Base-by-base conservation (phyloP, 2,797 vertebrate species). In the Sciaenops ocellatus region DNA sequence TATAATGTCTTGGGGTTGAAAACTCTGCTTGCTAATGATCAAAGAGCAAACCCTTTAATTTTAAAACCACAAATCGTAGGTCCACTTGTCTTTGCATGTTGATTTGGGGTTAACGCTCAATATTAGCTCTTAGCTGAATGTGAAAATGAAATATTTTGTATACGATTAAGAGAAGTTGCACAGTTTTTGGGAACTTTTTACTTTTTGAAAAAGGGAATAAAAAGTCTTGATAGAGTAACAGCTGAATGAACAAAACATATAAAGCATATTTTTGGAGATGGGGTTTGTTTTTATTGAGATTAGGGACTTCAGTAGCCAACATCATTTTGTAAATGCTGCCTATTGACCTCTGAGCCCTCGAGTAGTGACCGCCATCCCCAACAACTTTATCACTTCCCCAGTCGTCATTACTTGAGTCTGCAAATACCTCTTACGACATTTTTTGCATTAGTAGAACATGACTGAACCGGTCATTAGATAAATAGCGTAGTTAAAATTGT, bases 141-240 rank as follows among this genome's bases (percentile, higher is more conserved):
- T 92, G 66, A 17, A 89, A 80, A 85, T 82, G 7, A 87, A 78
- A 82, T 90, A 93, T 94, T 92, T 93, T 93, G 66, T 90, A 89
- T 89, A 85, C 41, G 50, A 80, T 42, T 10, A 55, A 73, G 82
- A 82, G 77, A 75, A 89, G 78, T 89, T 93, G 93, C 91, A 94
- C 92, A 87, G 62, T 86, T 88, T 34, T 86, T 47, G 55, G 57
- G 66, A 79, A 61, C 28, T 73, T 87, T 84, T 83, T 75, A 70
- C 64, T 73, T 79, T 82, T 86, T 55, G 7, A 82, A 86, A 90
- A 91, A 87, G 71, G 83, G 30, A 67, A 66, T 69, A 67, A 55
- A 67, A 76, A 41, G 44, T 46, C 66, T 59, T 55, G 2, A 73
- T 67, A 79, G 82, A 76, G 75, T 65, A 13, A 46, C 10, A 64